Base-by-base conservation (phyloP, 2,113 vertebrate genomes). In the Synchiropus splendidus region DNA sequence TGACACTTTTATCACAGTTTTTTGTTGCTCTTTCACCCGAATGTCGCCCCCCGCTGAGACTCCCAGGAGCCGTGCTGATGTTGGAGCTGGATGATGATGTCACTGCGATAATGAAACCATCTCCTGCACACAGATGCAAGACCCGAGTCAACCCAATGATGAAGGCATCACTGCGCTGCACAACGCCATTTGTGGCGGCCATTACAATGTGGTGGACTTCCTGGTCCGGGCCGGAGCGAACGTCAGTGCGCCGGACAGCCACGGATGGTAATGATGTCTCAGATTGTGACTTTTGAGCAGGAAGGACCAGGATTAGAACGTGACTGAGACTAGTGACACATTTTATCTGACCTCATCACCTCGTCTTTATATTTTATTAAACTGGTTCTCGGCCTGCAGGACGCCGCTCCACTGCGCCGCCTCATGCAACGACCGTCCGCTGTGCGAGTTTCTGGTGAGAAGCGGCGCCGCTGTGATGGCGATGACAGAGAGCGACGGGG, bases 81-180 rank as follows among this genome's bases (percentile, higher is more conserved):
- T n/a, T n/a, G n/a, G n/a, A n/a, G n/a, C n/a, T n/a, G n/a, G n/a
- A n/a, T n/a, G n/a, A n/a, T n/a, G n/a, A n/a, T n/a, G n/a, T n/a
- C n/a, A n/a, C n/a, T n/a, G n/a, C n/a, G n/a, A n/a, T n/a, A n/a
- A 13, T 45, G n/a, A 31, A 18, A 17, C 18, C 9, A 6, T 16
- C 14, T 1, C 10, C 12, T 45, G 14, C 48, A 10, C 2, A 2
- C 39, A 95, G 92, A 88, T 92, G 74, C 86, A 60, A 4, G 90
- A 95, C 47, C 87, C 90, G 0, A 95, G 91, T 67, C 90, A 92
- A 46, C 77, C 90, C 1, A 94, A 94, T 0, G 91, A 91, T 4
- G 92, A 94, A 64, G 92, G 92, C 47, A 94, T 95, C 78, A 95
- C 91, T 0, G 91, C 89, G 0, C 85, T 95, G 39, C 92, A 95